Base-by-base conservation (phyloP, 2,888 invertebrate species). In the Ceramica pisi region DNA sequence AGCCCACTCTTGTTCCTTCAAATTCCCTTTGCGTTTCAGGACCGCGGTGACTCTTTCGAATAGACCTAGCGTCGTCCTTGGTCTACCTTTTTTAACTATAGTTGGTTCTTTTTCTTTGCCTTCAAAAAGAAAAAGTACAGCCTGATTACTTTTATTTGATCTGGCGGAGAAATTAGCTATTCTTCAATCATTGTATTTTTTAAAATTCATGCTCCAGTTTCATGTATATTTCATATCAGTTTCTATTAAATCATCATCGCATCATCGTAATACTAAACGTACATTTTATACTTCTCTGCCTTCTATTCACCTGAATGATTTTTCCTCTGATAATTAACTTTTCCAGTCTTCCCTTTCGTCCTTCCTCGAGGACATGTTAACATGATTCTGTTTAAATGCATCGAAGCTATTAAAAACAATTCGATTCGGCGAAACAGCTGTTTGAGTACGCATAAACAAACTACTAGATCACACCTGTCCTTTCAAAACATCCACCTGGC, bases 351-450 rank as follows among this genome's bases (percentile, higher is more conserved):
- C 21, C 14, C 7, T 46, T 75, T 53, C n/a, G 61, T 63, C 48
- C 46, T 31, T 16, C 7, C 9, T 50, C 16, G 35, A 57, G 31
- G 62, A 35, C 50, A 55, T 50, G 8, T 26, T 38, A 44, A 50
- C 51, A 64, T 41, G 9, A 59, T 50, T 63, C 12, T 56, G 57
- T 46, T 21, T 46, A 16, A 23, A 53, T 21, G 10, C 12, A 50
- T 50, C n/a, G 21, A 35, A n/a, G 21, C 26, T 5, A 50, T 60
- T 60, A 19, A 67, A 19, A 31, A 44, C 50, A 38, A 67, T 80
- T 57, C 23, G 65, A 23, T 73, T 44, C 38, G 57, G 16, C 60
- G 14, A 59, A n/a, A 62, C 74, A 62, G 51, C 53, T 75, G 79
- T 31, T 48, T 10, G 16, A 19, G 19, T 35, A 44, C 31, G n/a